Evolutionary conservation across 2,113 vertebrate species (phyloP).

Genomic region (Campylomormyrus tamandua): DNA sequence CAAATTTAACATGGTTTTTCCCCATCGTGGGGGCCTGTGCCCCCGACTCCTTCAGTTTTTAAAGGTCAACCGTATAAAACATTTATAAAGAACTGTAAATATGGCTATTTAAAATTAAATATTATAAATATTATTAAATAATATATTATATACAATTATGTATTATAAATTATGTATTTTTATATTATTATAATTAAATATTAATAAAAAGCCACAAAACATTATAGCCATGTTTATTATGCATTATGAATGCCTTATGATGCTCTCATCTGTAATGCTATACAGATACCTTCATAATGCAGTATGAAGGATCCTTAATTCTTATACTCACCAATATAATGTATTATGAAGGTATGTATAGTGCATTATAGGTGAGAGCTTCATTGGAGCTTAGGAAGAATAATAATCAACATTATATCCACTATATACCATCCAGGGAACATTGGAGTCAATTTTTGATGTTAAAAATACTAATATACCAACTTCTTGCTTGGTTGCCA

Average conservation of each 20-base stretch:
- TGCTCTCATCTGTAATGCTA: background rate
- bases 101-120: background rate
- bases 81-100: background rate
- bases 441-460: background rate
- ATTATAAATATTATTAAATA: background rate
- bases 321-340: background rate
- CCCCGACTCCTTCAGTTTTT: background rate
- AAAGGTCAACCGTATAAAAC: background rate
- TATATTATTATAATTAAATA: too few relatives aligned
- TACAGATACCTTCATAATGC: background rate
- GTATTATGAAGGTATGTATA: background rate
- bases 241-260: background rate
- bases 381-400: background rate
- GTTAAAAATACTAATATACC: background rate
- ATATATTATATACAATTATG: background rate
- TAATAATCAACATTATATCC: too few relatives aligned
- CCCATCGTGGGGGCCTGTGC: background rate
- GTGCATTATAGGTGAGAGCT: background rate
- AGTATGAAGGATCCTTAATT: background rate
- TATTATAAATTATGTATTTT: background rate
- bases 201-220: too few relatives aligned
- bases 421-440: background rate
- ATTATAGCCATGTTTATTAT: too few relatives aligned
- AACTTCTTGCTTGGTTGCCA: background rate
- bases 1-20: background rate